Conservation (phyloP, 1,140 invertebrate genomes). For the Bombus impatiens region DNA sequence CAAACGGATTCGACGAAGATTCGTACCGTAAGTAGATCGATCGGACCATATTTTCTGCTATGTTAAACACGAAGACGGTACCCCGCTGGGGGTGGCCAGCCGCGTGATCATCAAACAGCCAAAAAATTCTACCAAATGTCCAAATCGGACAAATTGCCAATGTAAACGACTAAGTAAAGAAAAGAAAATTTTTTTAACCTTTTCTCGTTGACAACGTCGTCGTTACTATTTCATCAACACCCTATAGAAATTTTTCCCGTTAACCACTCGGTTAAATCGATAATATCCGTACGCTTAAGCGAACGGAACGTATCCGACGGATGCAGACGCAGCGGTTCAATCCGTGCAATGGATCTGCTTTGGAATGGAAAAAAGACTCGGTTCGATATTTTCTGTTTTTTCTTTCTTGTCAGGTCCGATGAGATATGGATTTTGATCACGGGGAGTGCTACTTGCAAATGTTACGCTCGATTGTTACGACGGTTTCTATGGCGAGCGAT, state of each 20-base stretch:
- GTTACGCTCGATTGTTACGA: conserved; percentile 36
- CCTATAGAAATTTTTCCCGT: not conserved
- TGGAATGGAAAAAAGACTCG: too few species aligned
- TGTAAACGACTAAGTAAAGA: too few species aligned
- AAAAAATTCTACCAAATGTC: not conserved
- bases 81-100: too few species aligned
- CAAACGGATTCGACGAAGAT: not conserved
- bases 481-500: conserved; percentile 26
- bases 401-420: not conserved
- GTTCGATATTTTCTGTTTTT: conserved; percentile 34
- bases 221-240: not conserved
- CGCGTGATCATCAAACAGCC: too few species aligned
- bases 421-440: conserved; percentile 55
- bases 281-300: not conserved
- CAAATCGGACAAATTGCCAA: too few species aligned
- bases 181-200: not conserved
- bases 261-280: not conserved
- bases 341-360: conserved; percentile 1
- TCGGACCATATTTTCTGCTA: too few species aligned
- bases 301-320: conserved; percentile 38
- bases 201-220: too few species aligned
- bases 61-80: not conserved
- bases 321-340: conserved; percentile 44
- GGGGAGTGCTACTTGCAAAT: conserved; percentile 39
- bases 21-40: not conserved